phyloP scores from a whole-genome alignment of 1,140 invertebrate genomes.

The Nomia melanderi region DNA sequence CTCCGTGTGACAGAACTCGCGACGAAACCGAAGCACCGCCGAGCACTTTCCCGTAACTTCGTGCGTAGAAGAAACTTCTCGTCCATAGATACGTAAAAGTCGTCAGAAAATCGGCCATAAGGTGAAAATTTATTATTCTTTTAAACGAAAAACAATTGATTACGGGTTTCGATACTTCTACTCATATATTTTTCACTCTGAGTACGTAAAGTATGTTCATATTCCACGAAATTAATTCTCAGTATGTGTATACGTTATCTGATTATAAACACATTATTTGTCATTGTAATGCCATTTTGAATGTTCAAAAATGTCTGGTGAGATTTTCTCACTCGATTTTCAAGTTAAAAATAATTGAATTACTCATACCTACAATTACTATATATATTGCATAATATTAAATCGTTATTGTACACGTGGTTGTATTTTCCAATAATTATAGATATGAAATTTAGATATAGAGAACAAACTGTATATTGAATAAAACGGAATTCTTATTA shows the following conservation, averaged over 20 bases:
- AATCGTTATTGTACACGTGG: conserved; percentile 34
- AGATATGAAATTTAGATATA: not conserved
- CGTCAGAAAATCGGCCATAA: not conserved
- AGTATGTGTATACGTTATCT: not conserved
- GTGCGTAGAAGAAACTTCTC: not conserved
- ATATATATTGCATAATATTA: conserved; percentile 44
- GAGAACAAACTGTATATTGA: not conserved
- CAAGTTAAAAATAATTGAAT: conserved; percentile 43
- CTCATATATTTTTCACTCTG: not conserved
- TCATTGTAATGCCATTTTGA: not conserved
- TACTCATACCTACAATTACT: conserved; percentile 27
- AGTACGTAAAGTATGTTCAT: not conserved
- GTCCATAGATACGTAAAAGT: not conserved
- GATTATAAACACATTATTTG: not conserved
- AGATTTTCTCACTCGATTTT: not conserved
- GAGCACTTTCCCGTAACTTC: conserved; percentile 32
- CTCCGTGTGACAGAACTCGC: conserved; percentile 21
- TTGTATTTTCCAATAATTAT: not conserved
- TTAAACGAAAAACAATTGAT: not conserved
- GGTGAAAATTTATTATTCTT: not conserved
- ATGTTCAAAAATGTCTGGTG: not conserved
- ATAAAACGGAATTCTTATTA: not conserved
- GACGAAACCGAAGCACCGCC: conserved; percentile 7
- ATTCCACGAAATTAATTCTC: conserved; percentile 2
- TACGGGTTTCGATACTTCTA: not conserved